phyloP scores from a whole-genome alignment of 2,113 vertebrate genomes.

The Sebastes fasciatus region DNA sequence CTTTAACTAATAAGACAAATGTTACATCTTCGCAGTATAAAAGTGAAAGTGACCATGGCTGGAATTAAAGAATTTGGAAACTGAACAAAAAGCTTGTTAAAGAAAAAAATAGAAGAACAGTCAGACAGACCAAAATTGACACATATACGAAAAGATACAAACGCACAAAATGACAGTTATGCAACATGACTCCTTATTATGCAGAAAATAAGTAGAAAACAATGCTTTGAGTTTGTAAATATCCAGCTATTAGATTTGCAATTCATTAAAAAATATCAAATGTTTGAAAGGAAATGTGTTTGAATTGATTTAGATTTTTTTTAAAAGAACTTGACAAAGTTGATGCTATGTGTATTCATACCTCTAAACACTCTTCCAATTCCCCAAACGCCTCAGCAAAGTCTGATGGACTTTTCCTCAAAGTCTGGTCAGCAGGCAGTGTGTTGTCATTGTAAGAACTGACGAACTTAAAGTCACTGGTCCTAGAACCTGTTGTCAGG shows the following conservation, averaged over 20 bases:
- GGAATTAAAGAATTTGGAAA: background rate
- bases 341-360: background rate
- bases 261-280: no score
- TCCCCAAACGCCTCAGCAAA: slow-evolving; percentile 54
- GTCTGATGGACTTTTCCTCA: slow-evolving; percentile 45
- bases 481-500: no score
- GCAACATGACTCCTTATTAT: background rate
- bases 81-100: no score
- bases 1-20: rapidly evolving
- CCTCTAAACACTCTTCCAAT: slow-evolving; percentile 13
- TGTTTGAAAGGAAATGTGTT: no score
- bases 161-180: background rate
- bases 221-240: background rate
- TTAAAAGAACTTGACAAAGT: background rate
- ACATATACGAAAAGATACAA: rapidly evolving
- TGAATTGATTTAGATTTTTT: no score
- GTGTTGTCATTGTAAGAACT: slow-evolving; percentile 74
- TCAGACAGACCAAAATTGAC: background rate
- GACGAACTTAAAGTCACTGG: slow-evolving; percentile 72
- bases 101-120: no score
- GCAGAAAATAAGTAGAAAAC: background rate
- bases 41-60: rapidly evolving
- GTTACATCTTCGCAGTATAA: no score
- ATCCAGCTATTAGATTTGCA: rapidly evolving
- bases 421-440: slow-evolving; percentile 58